A percentile compares a stretch with the other conserved stretches of the same genome.
phyloP scores from a whole-genome alignment of 1,140 invertebrate species.

The Dryas iulia region DNA sequence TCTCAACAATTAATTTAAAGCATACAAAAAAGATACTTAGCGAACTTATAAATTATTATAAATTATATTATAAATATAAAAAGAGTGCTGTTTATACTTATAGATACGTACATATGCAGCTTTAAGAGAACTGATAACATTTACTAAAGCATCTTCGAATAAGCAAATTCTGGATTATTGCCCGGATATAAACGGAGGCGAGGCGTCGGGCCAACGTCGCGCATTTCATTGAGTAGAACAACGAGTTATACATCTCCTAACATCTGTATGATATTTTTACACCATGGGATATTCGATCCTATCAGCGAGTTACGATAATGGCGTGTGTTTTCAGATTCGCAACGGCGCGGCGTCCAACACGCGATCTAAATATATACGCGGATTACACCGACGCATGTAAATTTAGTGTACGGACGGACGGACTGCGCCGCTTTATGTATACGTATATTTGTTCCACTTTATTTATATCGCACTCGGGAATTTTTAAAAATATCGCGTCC shows the following conservation, averaged over 20 bases:
- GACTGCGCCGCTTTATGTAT: conserved; percentile 40
- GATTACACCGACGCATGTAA: conserved; percentile 49
- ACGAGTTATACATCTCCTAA: conserved; percentile 1
- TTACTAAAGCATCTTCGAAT: background rate
- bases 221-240: conserved; percentile 22
- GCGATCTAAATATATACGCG: conserved; percentile 42
- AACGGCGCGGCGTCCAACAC: conserved; percentile 31
- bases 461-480: conserved; percentile 58
- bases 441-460: conserved; percentile 45
- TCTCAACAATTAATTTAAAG: too few relatives aligned
- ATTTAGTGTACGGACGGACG: conserved; percentile 55
- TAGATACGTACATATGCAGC: too few relatives aligned
- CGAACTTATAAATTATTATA: too few relatives aligned
- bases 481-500: conserved; percentile 59
- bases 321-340: conserved; percentile 39
- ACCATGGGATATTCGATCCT: conserved; percentile 37
- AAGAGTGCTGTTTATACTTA: too few relatives aligned
- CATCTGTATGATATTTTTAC: conserved; percentile 14
- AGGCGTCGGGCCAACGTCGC: conserved; percentile 13
- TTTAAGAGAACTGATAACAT: background rate
- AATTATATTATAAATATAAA: too few relatives aligned
- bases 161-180: conserved; percentile 7
- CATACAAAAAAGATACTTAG: too few relatives aligned
- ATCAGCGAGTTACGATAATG: conserved; percentile 33
- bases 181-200: conserved; percentile 12